Evolutionary conservation across 1,140 invertebrate species (phyloP).

Genomic region (Paramacrobiotus metropolitanus): DNA sequence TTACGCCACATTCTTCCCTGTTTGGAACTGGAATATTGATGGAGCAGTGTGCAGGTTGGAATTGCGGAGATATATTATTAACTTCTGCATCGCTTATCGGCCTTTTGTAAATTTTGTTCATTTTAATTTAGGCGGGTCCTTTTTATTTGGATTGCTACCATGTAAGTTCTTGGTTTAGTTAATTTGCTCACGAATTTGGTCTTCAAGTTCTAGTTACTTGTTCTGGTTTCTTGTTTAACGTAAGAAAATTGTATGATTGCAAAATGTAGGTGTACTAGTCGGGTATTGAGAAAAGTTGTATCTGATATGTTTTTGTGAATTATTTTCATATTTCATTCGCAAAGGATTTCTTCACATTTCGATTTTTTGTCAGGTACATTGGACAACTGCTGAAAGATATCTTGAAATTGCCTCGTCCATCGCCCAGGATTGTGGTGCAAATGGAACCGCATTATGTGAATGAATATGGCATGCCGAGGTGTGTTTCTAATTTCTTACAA

Average conservation of each 20-base stretch:
- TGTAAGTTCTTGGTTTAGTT: constrained; percentile 30
- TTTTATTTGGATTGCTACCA: constrained; percentile 54
- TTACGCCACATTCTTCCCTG: constrained; percentile 61
- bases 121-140: constrained; percentile 31
- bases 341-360: too few species aligned
- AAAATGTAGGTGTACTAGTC: too few species aligned
- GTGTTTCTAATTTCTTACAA: not conserved
- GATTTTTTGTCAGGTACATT: constrained; percentile 28
- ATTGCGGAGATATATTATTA: too few species aligned
- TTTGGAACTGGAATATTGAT: constrained; percentile 77
- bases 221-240: too few species aligned
- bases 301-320: constrained; percentile 25
- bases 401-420: constrained; percentile 54
- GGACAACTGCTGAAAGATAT: constrained; percentile 61
- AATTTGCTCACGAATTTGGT: not conserved
- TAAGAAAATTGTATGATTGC: too few species aligned
- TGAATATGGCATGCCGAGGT: constrained; percentile 4
- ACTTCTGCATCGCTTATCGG: not conserved
- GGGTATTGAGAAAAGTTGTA: too few species aligned
- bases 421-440: constrained; percentile 48
- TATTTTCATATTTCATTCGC: not conserved
- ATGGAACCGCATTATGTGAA: constrained; percentile 32
- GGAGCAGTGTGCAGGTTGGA: constrained; percentile 39
- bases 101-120: not conserved
- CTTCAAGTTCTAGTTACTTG: too few species aligned